Evolutionary conservation across 2,113 vertebrate species (phyloP), one percentile per base, ranked within the genome.

Genomic region (Alectura lathami): DNA sequence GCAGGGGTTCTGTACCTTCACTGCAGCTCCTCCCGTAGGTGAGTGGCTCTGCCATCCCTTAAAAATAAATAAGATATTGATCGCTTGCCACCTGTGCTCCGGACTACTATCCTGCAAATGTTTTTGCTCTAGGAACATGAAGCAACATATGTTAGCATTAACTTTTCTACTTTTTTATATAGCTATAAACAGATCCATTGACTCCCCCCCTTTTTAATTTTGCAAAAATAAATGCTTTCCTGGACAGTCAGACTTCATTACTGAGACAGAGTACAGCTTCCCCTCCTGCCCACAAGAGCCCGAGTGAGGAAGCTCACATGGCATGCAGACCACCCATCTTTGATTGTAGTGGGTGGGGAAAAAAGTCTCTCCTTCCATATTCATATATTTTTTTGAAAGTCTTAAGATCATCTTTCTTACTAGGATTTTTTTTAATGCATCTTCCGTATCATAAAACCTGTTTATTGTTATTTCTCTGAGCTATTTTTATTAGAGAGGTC

Each of bases 191-290:
- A 81, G 86, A 95, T 56, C 80, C 81, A 66, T 51, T 59, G 83
- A 93, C 84, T 64, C 34, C 42, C 50, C 38, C 56, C 2, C 76
- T 87, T 88, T 86, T 93, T 87, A 92, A 96, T 95, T 92, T 96
- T 89, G 82, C 43, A 93, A 82, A 97, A 96, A 93, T 93, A 85
- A 93, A 96, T 93, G 82, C 91, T 95, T 95, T 97, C 94, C 95
- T 88, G 94, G 92, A 92, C 81, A 94, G 95, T 97, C 96, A 96
- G 72, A 94, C 69, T 40, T 97, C 94, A 88, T 97, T 96, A 98
- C 53, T 1, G 75, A 97, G 95, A 97, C 3, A 45, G 69, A 95
- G 74, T 70, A 47, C 96, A 96, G 97, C n/a, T 42, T 88, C 57
- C 66, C 76, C 34, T 73, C 81, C 83, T 84, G 72, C 93, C 83